These are phyloP conservation scores for Drosophila persimilis DNA, from an alignment of 1,140 invertebrate species.

Conservation along the genomic window DNA sequence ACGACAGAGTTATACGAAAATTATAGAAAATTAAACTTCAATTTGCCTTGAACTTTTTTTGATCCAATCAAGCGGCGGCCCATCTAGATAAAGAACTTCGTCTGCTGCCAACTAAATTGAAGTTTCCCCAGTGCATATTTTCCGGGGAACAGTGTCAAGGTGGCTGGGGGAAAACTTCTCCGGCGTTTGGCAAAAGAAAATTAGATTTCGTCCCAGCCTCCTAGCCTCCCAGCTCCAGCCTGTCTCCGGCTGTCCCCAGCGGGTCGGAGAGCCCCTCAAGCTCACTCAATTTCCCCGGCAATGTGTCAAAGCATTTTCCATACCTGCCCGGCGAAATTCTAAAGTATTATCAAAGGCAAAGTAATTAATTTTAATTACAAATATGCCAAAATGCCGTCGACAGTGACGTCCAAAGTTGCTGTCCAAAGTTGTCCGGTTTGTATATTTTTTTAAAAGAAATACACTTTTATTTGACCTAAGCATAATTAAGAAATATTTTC, in stretches of 20 bases:
- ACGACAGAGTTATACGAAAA: no score
- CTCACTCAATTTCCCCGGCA: conserved; percentile 27
- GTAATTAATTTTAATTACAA: conserved; percentile 61
- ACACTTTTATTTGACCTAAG: no score
- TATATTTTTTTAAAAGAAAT: no score
- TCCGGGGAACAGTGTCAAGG: conserved; percentile 36
- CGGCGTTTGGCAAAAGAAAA: conserved; percentile 24
- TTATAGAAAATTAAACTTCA: not conserved
- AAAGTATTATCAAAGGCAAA: conserved; percentile 19
- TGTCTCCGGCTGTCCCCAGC: no score
- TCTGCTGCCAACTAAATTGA: not conserved
- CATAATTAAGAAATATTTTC: no score
- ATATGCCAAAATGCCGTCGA: conserved; percentile 19
- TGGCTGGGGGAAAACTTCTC: conserved; percentile 11
- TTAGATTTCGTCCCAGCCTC: conserved; percentile 25
- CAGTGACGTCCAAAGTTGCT: conserved; percentile 36
- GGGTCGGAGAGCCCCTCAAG: not conserved
- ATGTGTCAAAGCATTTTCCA: conserved; percentile 24
- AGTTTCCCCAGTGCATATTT: conserved; percentile 20
- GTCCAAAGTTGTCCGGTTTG: conserved; percentile 1
- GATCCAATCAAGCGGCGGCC: conserved; percentile 1
- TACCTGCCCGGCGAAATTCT: conserved; percentile 29
- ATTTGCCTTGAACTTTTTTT: not conserved
- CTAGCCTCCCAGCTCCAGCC: not conserved
- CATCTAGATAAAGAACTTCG: conserved; percentile 14